A percentile compares a stretch with the other conserved stretches of the same genome.
Evolutionary conservation across 2,797 vertebrate species (phyloP).

Genomic region (Mareca penelope): DNA sequence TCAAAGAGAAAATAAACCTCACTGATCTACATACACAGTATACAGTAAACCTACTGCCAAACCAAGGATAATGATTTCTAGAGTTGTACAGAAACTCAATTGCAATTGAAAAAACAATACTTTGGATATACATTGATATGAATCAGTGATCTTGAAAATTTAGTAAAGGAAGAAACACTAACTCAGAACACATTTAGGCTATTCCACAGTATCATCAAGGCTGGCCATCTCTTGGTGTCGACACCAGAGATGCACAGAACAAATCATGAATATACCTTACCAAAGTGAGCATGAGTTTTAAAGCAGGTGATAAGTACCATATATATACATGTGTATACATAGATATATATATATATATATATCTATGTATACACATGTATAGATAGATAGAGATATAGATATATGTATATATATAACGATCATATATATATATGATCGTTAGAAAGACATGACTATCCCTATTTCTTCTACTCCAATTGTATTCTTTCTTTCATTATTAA

Average conservation of each 20-base stretch:
- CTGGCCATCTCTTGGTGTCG: not conserved
- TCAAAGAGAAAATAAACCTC: not conserved
- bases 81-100: not conserved
- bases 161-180: not conserved
- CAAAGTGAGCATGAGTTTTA: not conserved
- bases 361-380: too few relatives aligned
- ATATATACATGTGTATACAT: too few relatives aligned
- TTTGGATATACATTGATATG: not conserved
- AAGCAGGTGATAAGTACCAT: not conserved
- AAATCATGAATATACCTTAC: not conserved
- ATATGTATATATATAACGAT: too few relatives aligned
- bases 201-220: not conserved
- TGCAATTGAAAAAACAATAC: not conserved
- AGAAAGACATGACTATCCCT: not conserved
- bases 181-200: not conserved
- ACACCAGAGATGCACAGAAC: not conserved
- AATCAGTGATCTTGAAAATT: not conserved
- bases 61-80: not conserved
- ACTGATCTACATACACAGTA: not conserved
- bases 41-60: not conserved
- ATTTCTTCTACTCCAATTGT: not conserved
- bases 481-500: not conserved
- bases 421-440: not conserved
- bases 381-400: too few relatives aligned
- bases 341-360: too few relatives aligned